Conservation (phyloP, 2,888 invertebrate species). For the Xestia rhomboidea region DNA sequence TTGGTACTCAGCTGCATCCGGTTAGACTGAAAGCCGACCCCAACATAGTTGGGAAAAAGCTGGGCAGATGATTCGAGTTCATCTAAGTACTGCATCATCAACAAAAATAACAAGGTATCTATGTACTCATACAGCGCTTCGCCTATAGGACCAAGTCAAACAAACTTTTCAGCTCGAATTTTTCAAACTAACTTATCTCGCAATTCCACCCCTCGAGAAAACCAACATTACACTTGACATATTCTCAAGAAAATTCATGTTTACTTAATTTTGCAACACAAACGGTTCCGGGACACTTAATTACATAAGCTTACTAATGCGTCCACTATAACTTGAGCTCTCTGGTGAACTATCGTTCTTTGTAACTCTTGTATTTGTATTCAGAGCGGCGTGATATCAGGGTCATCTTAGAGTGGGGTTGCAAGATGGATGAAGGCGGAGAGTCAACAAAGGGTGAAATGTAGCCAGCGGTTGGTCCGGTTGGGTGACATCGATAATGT, state of each 20-base stretch:
- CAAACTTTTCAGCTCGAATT: background rate
- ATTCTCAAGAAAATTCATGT: constrained; percentile 36
- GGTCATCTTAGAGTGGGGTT: constrained; percentile 58
- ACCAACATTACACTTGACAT: constrained; percentile 1
- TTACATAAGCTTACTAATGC: constrained; percentile 62
- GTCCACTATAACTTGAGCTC: constrained; percentile 62
- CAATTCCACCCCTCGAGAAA: too few relatives aligned
- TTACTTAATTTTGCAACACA: constrained; percentile 46
- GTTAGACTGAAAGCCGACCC: too few relatives aligned
- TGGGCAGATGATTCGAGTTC: too few relatives aligned
- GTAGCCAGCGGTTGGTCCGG: constrained; percentile 56
- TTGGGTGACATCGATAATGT: constrained; percentile 50
- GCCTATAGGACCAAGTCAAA: background rate
- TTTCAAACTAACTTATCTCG: background rate
- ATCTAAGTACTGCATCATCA: background rate
- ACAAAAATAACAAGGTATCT: background rate
- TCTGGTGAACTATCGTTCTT: constrained; percentile 44
- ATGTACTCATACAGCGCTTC: background rate
- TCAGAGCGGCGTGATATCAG: constrained; percentile 53
- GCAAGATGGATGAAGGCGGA: constrained; percentile 53
- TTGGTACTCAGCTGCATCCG: too few relatives aligned
- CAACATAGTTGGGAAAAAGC: too few relatives aligned
- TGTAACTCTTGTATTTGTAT: constrained; percentile 45
- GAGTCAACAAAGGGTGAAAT: constrained; percentile 71
- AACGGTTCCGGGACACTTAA: constrained; percentile 58